Base-by-base conservation (phyloP, 1,140 invertebrate genomes). In the Hypothenemus hampei region DNA sequence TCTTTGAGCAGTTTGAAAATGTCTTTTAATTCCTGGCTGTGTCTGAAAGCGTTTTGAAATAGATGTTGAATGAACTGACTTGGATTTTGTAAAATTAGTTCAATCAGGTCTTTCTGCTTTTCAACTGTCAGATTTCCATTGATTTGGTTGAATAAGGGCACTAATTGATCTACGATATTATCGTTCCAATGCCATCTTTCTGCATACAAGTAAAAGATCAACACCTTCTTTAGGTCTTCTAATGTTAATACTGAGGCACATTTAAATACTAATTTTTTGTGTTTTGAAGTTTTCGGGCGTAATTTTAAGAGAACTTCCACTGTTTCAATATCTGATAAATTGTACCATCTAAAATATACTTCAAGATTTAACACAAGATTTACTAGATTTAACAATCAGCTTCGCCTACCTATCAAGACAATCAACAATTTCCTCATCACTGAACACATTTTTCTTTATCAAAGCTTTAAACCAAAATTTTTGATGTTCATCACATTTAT, bases 381-480 rank as follows among this genome's bases (percentile, higher is more conserved):
- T n/a, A n/a, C n/a, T n/a, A n/a, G n/a, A n/a, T n/a, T n/a, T n/a
- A n/a, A n/a, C n/a, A n/a, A n/a, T n/a, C n/a, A n/a, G n/a, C n/a
- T n/a, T n/a, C n/a, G n/a, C n/a, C n/a, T 44, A 53, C 50, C 40
- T 44, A 3, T 65, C 35, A 7, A 71, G 31, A 55, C 69, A 71
- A 13, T 64, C 24, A 15, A 59, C 37, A 31, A 61, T 43, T 41
- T 62, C 33, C 16, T 60, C 15, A 45, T 65, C 55, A 20, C 62
- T 36, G n/a, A 68, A 68, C 24, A 69, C 48, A 31, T 55, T 20
- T 7, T 60, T 68, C 19, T 60, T 46, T 57, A 35, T 21, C 7
- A 71, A 52, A 1, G 63, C 64, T 23, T 40, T 59, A 53, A 69
- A 69, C 68, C 69, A 71, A 11, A 48, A 50, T 43, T 53, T 60